Evolutionary conservation across 2,113 vertebrate species (phyloP).

Genomic region (Emydocephalus ijimae): DNA sequence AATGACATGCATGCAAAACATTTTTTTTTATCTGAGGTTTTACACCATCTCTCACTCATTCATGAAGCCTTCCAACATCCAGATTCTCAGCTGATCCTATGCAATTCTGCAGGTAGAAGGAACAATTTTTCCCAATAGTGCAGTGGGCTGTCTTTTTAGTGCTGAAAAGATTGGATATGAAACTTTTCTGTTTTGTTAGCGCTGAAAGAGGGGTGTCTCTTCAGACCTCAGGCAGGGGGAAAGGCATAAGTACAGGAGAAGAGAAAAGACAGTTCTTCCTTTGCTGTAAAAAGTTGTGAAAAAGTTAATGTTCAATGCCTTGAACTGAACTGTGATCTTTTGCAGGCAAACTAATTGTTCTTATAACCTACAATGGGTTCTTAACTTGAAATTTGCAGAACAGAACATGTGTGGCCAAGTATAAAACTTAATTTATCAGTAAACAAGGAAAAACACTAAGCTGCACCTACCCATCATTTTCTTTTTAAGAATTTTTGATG

Average conservation of each 20-base stretch:
- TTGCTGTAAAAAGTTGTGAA: not conserved
- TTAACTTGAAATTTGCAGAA: not conserved
- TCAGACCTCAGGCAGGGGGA: not conserved
- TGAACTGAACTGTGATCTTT: not conserved
- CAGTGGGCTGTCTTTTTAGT: not conserved
- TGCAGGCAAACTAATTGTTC: not conserved
- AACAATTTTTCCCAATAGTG: not conserved
- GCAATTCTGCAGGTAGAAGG: not conserved
- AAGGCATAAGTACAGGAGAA: not conserved
- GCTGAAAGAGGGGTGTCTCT: not conserved
- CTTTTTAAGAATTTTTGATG: not conserved
- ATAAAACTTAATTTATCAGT: not conserved
- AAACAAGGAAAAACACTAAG: not conserved
- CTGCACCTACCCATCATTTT: not conserved
- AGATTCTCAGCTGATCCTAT: not conserved
- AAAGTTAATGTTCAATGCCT: not conserved
- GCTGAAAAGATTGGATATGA: not conserved
- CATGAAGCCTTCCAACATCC: not conserved
- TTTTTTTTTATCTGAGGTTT: not conserved
- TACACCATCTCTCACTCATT: not conserved
- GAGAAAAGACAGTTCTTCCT: not conserved
- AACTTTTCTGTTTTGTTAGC: not conserved
- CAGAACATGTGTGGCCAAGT: not conserved
- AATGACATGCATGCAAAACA: not conserved
- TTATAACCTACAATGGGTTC: not conserved